Evolutionary conservation across 2,888 invertebrate species (phyloP).

Genomic region (Phragmatobia fuliginosa): DNA sequence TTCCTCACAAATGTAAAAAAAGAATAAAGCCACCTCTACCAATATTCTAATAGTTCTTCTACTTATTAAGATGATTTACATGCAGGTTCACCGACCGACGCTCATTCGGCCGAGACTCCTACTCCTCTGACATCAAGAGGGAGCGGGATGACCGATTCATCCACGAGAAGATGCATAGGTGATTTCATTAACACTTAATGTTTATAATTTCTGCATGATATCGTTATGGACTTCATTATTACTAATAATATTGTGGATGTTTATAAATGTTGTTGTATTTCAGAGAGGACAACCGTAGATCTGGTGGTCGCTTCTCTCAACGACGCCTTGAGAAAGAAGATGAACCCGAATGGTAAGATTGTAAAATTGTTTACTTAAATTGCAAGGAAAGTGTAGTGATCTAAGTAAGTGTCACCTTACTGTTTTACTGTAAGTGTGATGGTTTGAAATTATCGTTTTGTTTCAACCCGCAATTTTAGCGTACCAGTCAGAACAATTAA

Average conservation of each 20-base stretch:
- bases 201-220: neutral
- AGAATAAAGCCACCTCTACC: too few species aligned
- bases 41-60: too few species aligned
- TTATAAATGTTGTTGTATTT: constrained; percentile 27
- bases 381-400: neutral
- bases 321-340: constrained; percentile 89
- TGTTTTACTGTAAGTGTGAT: too few species aligned
- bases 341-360: constrained; percentile 94
- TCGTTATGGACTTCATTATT: neutral
- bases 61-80: too few species aligned
- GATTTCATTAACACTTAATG: constrained; percentile 2
- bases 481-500: too few species aligned
- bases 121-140: constrained; percentile 83
- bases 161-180: constrained; percentile 81
- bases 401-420: too few species aligned
- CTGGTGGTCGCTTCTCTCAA: constrained; percentile 86
- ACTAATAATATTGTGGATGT: neutral
- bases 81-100: constrained; percentile 84
- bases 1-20: too few species aligned
- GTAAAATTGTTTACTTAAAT: neutral
- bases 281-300: constrained; percentile 84
- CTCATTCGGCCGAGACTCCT: constrained; percentile 87
- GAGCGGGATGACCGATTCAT: constrained; percentile 82
- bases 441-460: too few species aligned
- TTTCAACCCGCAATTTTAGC: too few species aligned